phyloP scores from a whole-genome alignment of 1,140 invertebrate species.

The Phthorimaea operculella region DNA sequence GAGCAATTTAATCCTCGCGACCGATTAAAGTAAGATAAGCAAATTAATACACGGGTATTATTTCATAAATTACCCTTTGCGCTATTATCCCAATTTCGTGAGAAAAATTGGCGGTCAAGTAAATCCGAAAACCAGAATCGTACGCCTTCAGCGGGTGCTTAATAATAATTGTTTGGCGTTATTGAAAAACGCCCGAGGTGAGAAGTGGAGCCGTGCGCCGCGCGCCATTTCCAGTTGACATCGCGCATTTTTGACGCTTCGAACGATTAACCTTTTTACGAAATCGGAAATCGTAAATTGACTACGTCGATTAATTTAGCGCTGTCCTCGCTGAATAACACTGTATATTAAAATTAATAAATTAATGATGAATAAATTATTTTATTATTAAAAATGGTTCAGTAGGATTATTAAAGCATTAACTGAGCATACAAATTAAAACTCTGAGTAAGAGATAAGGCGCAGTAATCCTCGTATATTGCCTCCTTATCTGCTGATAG shows the following conservation, averaged over 20 bases:
- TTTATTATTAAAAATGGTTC: not conserved
- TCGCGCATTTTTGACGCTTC: conserved; percentile 24
- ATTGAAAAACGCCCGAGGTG: conserved; percentile 31
- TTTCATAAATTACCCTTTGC: not conserved
- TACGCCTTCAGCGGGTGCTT: conserved; percentile 7
- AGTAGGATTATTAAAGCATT: not conserved
- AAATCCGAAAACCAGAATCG: conserved; percentile 2
- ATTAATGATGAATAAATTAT: conserved; percentile 3
- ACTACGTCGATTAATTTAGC: conserved; percentile 1
- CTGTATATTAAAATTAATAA: not conserved
- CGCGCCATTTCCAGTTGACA: conserved; percentile 22
- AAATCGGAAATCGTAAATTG: conserved; percentile 2
- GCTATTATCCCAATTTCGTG: not conserved
- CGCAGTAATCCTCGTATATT: conserved; percentile 47
- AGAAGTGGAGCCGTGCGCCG: conserved; percentile 11
- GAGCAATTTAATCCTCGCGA: not conserved
- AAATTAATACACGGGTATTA: conserved; percentile 1
- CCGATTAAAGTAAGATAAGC: not conserved
- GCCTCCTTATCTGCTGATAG: conserved; percentile 39
- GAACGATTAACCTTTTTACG: conserved; percentile 9
- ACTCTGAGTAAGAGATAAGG: conserved; percentile 27
- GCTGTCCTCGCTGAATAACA: conserved; percentile 1
- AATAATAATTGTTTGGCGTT: conserved; percentile 28
- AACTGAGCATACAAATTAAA: not conserved
- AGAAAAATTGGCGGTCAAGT: not conserved